Evolutionary conservation across 2,888 invertebrate species (phyloP), one percentile per base, ranked within the genome.

Genomic region (Melinaea menophilus): DNA sequence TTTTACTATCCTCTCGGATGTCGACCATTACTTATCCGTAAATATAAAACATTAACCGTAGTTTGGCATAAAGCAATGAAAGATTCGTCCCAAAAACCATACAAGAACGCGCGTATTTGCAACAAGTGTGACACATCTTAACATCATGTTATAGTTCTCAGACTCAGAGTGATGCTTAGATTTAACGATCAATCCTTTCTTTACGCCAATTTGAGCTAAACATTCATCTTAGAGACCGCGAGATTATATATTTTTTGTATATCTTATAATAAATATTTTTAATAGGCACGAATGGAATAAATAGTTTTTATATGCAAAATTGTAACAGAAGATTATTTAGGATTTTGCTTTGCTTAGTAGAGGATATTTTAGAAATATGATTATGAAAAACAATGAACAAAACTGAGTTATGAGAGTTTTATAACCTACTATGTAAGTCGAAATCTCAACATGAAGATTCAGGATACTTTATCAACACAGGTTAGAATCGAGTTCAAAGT

Each of bases 181-280:
- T 51, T 51, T 51, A 51, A 51, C 51, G 51, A 51, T 51, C 51
- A 31, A 51, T 51, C 51, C 51, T 51, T 51, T 51, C 51, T 51
- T 51, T 51, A 51, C 51, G 51, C 51, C 51, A 51, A 51, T 51
- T 51, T 51, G 7, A 51, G 51, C 51, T 51, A 51, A 51, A 51
- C 51, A 51, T 51, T 51, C 51, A 51, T 51, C 51, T 51, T 51
- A 51, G 22, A 51, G 51, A 51, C 51, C n/a, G 9, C 31, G 11
- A 51, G 51, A 51, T 51, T 31, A 51, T 5, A 51, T 7, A 51
- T 31, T 51, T 7, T 51, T 2, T n/a, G 12, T 31, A 31, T 51
- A 11, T 11, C 7, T 22, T 2, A 51, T 9, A 31, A 51, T 31
- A 31, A 31, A 9, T 9, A 7, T 5, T 7, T 22, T 22, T 22